Evolutionary conservation across 2,888 invertebrate species (phyloP), one percentile per base, ranked within the genome.

Genomic region (Orchestes rusci): DNA sequence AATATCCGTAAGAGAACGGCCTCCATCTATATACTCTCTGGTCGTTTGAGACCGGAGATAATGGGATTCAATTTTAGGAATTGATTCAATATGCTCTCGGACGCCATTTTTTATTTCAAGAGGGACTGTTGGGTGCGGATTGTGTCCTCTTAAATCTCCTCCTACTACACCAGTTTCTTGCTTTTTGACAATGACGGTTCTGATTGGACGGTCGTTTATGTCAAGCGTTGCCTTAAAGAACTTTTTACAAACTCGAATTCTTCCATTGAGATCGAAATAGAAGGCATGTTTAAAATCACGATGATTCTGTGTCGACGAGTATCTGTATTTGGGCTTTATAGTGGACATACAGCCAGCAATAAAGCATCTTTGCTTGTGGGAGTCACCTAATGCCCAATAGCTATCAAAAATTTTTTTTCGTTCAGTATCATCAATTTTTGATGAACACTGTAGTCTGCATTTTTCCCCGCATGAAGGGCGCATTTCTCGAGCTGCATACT

Each of bases 351-450:
- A 36, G 37, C 37, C 34, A 45, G 40, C 40, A 40, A 43, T 39
- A 33, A 50, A 23, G 23, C 23, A 23, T 23, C 10, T 23, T 23
- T 23, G 23, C 10, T 23, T 23, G 23, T 23, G 23, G 7, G 32
- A 32, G 33, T 50, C 46, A 31, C 43, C 46, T 32, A 46, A 17
- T 2, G 45, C 43, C 50, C 45, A 49, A 39, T 43, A 42, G 36
- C 35, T 39, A 17, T 16, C 19, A 13, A 46, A 46, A 34, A 46
- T 46, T 38, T 34, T 15, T 37, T 43, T 19, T 16, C 41, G 16
- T 40, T 43, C 18, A 3, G 17, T 30, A 23, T 46, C 50, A 34
- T 29, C 40, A 33, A 46, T 43, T 45, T 45, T 40, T 20, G 37
- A 16, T 5, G 37, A 32, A 20, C 43, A 43, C 27, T 43, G 43